Percentiles rank a stretch among this genome's conserved stretches.
Conservation (phyloP, 2,113 vertebrate genomes). For the Hassar affinis region DNA sequence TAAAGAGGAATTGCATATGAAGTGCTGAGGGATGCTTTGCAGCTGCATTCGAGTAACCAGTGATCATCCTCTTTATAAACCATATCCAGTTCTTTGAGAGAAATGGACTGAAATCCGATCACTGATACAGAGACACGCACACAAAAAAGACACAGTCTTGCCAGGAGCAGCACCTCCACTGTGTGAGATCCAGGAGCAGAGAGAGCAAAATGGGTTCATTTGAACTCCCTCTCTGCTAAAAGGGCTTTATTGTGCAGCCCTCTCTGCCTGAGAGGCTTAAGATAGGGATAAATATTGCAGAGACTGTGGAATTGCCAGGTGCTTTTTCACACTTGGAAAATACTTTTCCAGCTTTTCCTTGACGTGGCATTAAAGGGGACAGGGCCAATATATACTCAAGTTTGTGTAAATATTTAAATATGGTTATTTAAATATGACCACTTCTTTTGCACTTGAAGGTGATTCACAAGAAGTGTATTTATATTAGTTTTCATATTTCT, state of each 20-base stretch:
- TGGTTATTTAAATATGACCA: slow-evolving; percentile 19
- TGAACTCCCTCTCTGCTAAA: slow-evolving; percentile 65
- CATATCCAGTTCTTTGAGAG: slow-evolving; percentile 25
- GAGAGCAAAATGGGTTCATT: slow-evolving; percentile 53
- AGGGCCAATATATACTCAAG: slow-evolving; percentile 19
- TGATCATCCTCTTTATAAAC: background rate
- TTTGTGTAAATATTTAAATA: slow-evolving; percentile 28
- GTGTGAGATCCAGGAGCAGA: slow-evolving; percentile 24
- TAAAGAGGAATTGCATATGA: slow-evolving; percentile 5
- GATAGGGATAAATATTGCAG: slow-evolving; percentile 42
- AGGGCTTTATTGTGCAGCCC: slow-evolving; percentile 58
- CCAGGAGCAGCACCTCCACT: slow-evolving; percentile 29
- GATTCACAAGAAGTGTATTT: slow-evolving; percentile 1
- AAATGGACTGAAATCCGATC: slow-evolving; percentile 38
- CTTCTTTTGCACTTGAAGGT: slow-evolving; percentile 12
- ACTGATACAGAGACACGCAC: background rate
- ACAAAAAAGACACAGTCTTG: slow-evolving; percentile 25
- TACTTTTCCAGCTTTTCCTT: slow-evolving; percentile 53
- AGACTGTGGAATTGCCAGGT: slow-evolving; percentile 49
- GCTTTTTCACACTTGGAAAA: slow-evolving; percentile 54
- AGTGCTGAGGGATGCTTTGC: slow-evolving; percentile 2
- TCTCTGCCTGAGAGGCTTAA: slow-evolving; percentile 52
- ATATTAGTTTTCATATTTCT: background rate
- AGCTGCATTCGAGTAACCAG: slow-evolving; percentile 8
- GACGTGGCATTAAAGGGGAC: slow-evolving; percentile 27